Base-by-base conservation (phyloP, 2,113 vertebrate genomes). In the Seriola aureovittata region DNA sequence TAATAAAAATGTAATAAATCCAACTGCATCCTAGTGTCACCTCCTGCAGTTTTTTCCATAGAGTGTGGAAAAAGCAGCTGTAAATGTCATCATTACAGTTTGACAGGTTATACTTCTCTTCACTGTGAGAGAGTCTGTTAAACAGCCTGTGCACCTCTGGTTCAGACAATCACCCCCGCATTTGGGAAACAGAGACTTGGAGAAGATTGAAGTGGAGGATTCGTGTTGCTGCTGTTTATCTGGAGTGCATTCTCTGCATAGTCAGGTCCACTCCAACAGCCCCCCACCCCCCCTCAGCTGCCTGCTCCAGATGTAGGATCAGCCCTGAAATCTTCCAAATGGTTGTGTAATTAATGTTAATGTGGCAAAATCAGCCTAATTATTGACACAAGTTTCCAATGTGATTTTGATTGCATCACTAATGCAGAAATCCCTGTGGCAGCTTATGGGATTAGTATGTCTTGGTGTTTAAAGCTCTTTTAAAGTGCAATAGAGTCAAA, bases 361-460 rank as follows among this genome's bases (percentile, higher is more conserved):
- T 91, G 85, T 90, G 88, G 79, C 73, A 72, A 92, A 92, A 92
- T 91, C 92, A 80, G 86, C 80, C 89, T 87, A 85, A 89, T 93
- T 91, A 91, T 93, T 89, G 86, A 89, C 90, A 89, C 78, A 80
- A 85, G 87, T 90, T 86, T 89, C 84, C 82, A 90, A 84, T 89
- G 88, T 75, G 89, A 88, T 86, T 92, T 91, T 94, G 93, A 94
- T 93, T 88, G 85, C 86, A 89, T 92, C 86, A 66, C 80, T 91
- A 89, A 89, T 88, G 84, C 91, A 84, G 81, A 90, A 94, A 93
- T 92, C 93, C 91, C 87, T 4, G 32, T 81, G 83, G 93, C 88
- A 92, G 91, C 77, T 94, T 91, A 92, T 67, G 68, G 86, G 90
- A 93, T 95, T 94, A 94, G 73, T 71, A 54, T 75, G 89, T 84